Conservation (phyloP, 1,140 invertebrate species). For the Bombus sibiricus region DNA sequence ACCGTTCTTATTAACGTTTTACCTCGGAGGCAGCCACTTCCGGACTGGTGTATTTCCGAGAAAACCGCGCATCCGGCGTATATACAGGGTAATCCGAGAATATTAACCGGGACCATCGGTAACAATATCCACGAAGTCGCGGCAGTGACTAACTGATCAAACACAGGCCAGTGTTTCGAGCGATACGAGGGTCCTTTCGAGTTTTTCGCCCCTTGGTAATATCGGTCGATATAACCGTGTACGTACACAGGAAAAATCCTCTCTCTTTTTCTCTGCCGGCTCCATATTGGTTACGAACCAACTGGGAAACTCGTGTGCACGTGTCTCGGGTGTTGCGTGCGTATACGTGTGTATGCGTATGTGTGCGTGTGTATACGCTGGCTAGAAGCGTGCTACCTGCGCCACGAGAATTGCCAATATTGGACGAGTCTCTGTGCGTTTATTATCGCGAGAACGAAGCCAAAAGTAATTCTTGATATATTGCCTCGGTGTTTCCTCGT, state of each 20-base stretch:
- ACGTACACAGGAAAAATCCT: constrained; percentile 49
- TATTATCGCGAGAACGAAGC: constrained; percentile 59
- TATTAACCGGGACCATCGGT: constrained; percentile 68
- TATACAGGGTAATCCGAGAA: constrained; percentile 62
- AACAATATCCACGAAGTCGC: constrained; percentile 63
- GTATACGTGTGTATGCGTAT: not conserved
- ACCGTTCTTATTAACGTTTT: constrained; percentile 28
- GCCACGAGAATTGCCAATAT: constrained; percentile 64
- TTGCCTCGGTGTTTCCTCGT: constrained; percentile 23
- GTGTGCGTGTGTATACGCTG: not conserved
- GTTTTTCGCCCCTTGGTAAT: constrained; percentile 64
- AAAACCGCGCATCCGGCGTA: constrained; percentile 13
- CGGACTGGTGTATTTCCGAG: constrained; percentile 10
- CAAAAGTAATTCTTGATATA: constrained; percentile 66
- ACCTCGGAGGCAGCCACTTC: not conserved
- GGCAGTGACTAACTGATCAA: constrained; percentile 75
- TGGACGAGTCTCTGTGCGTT: constrained; percentile 63
- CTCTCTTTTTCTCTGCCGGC: not conserved
- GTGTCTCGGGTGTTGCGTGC: not conserved
- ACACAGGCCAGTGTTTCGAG: constrained; percentile 59
- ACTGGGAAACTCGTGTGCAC: not conserved
- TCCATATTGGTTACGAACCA: constrained; percentile 33
- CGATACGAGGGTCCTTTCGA: constrained; percentile 62
- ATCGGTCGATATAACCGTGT: constrained; percentile 53
- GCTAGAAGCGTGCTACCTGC: constrained; percentile 9